Base-by-base conservation (phyloP, 2,113 vertebrate genomes). In the Maccullochella peelii region DNA sequence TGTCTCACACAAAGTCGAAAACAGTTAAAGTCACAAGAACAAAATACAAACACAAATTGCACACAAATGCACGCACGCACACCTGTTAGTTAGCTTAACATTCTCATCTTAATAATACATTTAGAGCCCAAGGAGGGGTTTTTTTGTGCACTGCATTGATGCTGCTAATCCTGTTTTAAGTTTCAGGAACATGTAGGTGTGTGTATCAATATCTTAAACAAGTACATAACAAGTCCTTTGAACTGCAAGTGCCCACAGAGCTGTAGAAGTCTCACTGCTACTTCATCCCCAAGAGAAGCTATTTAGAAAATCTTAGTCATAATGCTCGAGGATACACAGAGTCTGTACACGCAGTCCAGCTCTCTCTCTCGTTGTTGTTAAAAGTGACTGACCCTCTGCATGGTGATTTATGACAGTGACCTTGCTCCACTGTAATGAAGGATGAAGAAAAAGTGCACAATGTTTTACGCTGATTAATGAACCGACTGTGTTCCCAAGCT, bases 1-100 rank as follows among this genome's bases (percentile, higher is more conserved):
- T 82, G 79, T 87, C 79, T 86, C 68, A 58, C 71, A 85, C 71
- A 78, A 72, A 89, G 79, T 93, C 75, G 0, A 16, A 79, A 70
- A 57, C 27, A 63, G 62, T 89, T 84, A 83, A 80, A 88, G 85
- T 91, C 89, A 91, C 30, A n/a, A 54, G 58, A 86, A 66, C 63
- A 78, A 80, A 70, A 70, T 2, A 50, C 42, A 65, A 82, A 75
- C 33, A 50, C 30, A 77, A 72, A 74, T 50, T 38, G 23, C 3
- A 47, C 66, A 27, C 36, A 55, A 59, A 82, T 20, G 23, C 52
- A 44, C 52, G 15, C 36, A 73, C 54, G 49, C 6, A 10, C 59
- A 82, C 68, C 44, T 85, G 38, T 79, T 75, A 23, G 47, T 58
- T 30, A 42, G 30, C 50, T 57, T 40, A 18, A 42, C 8, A n/a